Conservation (phyloP, 2,888 invertebrate species). For the Sycophila texana region DNA sequence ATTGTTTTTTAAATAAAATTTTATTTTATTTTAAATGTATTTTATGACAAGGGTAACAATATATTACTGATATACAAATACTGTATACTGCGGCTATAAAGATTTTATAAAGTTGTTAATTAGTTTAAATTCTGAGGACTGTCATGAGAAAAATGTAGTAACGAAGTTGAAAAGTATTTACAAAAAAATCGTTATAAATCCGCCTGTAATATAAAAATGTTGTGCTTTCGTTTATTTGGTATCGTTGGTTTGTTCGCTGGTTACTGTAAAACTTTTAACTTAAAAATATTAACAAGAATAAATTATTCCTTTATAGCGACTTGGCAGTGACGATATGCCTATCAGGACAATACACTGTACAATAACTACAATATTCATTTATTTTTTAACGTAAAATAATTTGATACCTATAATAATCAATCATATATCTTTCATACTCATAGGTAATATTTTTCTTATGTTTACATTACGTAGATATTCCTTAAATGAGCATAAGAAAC, state of each 20-base stretch:
- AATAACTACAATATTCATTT: conserved; percentile 26
- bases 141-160: conserved; percentile 19
- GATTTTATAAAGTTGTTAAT: conserved; percentile 28
- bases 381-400: conserved; percentile 7
- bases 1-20: conserved; percentile 38
- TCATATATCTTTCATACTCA: background rate
- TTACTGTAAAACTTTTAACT: background rate
- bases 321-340: conserved; percentile 22
- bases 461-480: conserved; percentile 37
- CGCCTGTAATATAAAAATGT: conserved; percentile 28
- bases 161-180: conserved; percentile 34
- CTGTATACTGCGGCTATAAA: conserved; percentile 36
- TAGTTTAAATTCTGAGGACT: background rate
- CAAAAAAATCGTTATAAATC: conserved; percentile 24
- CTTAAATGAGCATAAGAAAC: conserved; percentile 20
- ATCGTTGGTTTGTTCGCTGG: no score
- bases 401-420: conserved; percentile 16
- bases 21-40: conserved; percentile 40
- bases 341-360: conserved; percentile 39
- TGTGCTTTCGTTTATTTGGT: conserved; percentile 24
- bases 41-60: conserved; percentile 28
- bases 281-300: conserved; percentile 3
- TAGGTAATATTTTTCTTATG: conserved; percentile 16
- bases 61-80: conserved; percentile 32
- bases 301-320: background rate